Base-by-base conservation (phyloP, 2,888 invertebrate genomes). In the Thelaira solivaga region DNA sequence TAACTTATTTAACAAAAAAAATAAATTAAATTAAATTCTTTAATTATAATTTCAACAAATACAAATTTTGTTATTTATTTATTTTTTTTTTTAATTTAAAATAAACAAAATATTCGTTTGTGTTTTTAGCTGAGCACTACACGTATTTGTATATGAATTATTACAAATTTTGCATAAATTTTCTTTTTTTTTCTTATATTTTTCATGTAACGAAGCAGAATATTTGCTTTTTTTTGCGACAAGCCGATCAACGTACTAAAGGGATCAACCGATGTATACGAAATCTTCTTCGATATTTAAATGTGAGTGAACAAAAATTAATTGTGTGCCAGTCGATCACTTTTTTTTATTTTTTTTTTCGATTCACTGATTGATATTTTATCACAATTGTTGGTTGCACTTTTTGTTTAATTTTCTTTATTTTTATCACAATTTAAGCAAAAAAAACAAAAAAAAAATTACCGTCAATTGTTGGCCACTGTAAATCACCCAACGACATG, bases 291-390 rank as follows among this genome's bases (percentile, higher is more conserved):
- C 69, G 73, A 73, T 55, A 29, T 57, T 78, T 53, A 47, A 73
- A 77, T 77, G 65, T 67, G 59, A 76, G 59, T 67, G 59, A 76
- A 71, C 18, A 78, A 71, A n/a, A 76, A 71, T 78, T 65, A 76
- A 69, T 78, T 78, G 65, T 74, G 73, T 78, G 78, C 78, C 78
- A 78, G 68, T 78, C 77, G 72, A 76, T 67, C 65, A 59, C 71
- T 57, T 64, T 55, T 68, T 69, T 74, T 61, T 74, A 59, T 65
- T 57, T 64, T 55, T 68, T 69, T 74, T 61, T 74, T 71, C 65
- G 69, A 78, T 74, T 78, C 74, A 53, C 74, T 78, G 78, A 78
- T 78, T 78, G 78, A 78, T 78, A 74, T 78, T 78, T 74, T 78
- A 74, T 69, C 74, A 69, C 78, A 78, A 71, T 78, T 78, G 64